Conservation (phyloP, 2,888 invertebrate genomes). For the Bibio marci region DNA sequence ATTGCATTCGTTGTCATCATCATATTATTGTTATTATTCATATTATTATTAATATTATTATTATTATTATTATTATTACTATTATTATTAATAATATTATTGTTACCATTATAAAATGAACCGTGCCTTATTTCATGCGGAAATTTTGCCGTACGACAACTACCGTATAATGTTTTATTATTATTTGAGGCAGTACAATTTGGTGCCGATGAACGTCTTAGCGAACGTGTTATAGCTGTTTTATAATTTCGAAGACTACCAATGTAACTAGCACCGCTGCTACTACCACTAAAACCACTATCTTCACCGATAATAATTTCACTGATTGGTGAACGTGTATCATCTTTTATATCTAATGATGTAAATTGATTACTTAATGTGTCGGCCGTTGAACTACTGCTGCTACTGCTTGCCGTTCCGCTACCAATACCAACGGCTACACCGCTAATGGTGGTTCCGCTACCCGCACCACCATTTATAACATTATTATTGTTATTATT, state of each 20-base stretch:
- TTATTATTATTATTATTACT: too few relatives aligned
- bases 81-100: too few relatives aligned
- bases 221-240: conserved; percentile 14
- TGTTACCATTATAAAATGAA: background rate
- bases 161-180: conserved; percentile 5
- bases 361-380: conserved; percentile 23
- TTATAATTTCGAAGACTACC: conserved; percentile 44
- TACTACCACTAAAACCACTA: conserved; percentile 58
- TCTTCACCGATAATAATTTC: conserved; percentile 25
- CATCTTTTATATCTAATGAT: conserved; percentile 29
- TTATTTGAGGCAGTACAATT: conserved; percentile 2
- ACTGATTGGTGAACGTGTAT: conserved; percentile 9
- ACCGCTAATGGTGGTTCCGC: too few relatives aligned
- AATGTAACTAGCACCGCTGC: conserved; percentile 67
- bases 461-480: too few relatives aligned
- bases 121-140: background rate
- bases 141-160: conserved; percentile 5
- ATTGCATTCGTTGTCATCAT: background rate
- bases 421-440: conserved; percentile 9
- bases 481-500: too few relatives aligned
- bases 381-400: conserved; percentile 26
- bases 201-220: conserved; percentile 6
- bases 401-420: conserved; percentile 10
- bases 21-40: too few relatives aligned
- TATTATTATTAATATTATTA: too few relatives aligned